These are phyloP conservation scores for Theretra japonica DNA, from an alignment of 2,888 invertebrate genomes.

Conservation along the genomic window DNA sequence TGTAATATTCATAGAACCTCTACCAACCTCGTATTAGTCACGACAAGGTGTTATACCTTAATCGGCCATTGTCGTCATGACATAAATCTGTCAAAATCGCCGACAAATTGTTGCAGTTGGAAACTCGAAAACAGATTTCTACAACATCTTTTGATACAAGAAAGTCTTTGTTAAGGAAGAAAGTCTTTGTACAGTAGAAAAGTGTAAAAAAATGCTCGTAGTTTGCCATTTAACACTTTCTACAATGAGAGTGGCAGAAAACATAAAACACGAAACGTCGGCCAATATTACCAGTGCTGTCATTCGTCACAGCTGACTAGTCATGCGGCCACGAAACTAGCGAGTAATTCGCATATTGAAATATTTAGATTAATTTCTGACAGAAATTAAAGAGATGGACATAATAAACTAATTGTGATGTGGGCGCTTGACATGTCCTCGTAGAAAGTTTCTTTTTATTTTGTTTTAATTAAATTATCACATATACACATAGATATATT, in stretches of 20 bases:
- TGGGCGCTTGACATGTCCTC: too few species aligned
- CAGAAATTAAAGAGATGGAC: too few species aligned
- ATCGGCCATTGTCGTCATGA: not conserved
- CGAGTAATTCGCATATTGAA: not conserved
- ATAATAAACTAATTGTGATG: too few species aligned
- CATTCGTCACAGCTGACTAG: constrained; percentile 34
- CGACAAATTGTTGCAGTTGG: not conserved
- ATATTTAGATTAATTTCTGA: not conserved
- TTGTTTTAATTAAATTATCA: too few species aligned
- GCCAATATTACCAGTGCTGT: constrained; percentile 28
- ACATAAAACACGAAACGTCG: constrained; percentile 12
- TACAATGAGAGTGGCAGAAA: constrained; percentile 7
- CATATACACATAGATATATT: too few species aligned
- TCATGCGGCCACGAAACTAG: constrained; percentile 28
- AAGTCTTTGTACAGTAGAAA: constrained; percentile 4
- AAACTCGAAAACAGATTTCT: not conserved
- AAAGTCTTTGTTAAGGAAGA: not conserved
- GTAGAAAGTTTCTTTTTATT: too few species aligned
- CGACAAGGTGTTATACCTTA: not conserved
- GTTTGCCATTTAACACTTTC: constrained; percentile 18
- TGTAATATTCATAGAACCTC: not conserved
- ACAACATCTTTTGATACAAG: not conserved
- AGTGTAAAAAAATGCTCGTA: not conserved
- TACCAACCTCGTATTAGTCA: not conserved
- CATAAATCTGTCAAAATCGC: constrained; percentile 8